Base-by-base conservation (phyloP, 2,888 invertebrate genomes). In the Anorthoa munda region DNA sequence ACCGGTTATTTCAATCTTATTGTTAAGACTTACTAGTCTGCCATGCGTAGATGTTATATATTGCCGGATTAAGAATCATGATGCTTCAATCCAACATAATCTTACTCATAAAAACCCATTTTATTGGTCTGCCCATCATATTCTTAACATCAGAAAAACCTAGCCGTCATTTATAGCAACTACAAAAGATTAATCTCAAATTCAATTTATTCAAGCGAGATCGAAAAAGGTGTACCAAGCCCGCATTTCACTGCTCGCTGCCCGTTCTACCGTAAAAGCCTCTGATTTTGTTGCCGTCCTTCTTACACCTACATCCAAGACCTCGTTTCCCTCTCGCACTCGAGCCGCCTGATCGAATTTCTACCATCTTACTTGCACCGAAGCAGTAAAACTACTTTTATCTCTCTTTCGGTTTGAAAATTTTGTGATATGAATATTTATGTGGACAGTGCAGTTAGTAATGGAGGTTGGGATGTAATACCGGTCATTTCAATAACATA, bases 201-300 rank as follows among this genome's bases (percentile, higher is more conserved):
- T 95, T 95, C 95, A 96, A 96, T 95, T 95, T 95, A 95, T 95
- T 95, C 94, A 94, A 93, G 94, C 95, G 93, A 93, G 94, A 94
- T 95, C 93, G 92, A 95, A 95, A 94, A 95, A 94, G 93, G 94
- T 94, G 89, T 93, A 90, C 92, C 89, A 93, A 91, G 92, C 91
- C 95, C 94, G 94, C 96, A 95, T 96, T 95, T 96, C 95, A 93
- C 95, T 95, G 93, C 92, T 90, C 91, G 95, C 92, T 94, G 95
- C 93, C 94, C 93, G 92, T 91, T 96, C 96, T 95, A 96, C 96
- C 95, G 95, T 96, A 96, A 96, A 95, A 96, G 95, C 96, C 96
- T 95, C 95, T 93, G 95, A 94, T 94, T 93, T 89, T 87, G 87
- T 89, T 79, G 91, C 92, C 87, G 87, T 93, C 92, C 94, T 92